Evolutionary conservation across 1,140 invertebrate species (phyloP).

Genomic region (Drosophila yakuba): DNA sequence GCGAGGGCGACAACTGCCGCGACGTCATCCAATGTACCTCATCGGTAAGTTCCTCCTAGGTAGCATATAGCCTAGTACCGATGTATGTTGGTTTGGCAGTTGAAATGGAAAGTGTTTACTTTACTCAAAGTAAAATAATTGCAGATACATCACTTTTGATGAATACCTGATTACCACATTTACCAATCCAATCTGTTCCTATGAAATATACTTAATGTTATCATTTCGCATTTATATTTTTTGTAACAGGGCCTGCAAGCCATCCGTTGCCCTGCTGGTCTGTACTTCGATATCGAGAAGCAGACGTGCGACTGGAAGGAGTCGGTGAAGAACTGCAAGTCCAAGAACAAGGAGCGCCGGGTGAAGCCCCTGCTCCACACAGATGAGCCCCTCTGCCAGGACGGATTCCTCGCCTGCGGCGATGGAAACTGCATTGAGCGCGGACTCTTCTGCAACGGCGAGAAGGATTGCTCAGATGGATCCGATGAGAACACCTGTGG

Average conservation of each 20-base stretch:
- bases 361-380: slow-evolving; percentile 95
- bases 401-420: slow-evolving; percentile 94
- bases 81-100: not conserved
- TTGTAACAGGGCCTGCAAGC: slow-evolving; percentile 92
- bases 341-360: slow-evolving; percentile 95
- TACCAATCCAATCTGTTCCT: too few relatives aligned
- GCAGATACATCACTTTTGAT: too few relatives aligned
- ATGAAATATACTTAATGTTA: too few relatives aligned
- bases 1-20: slow-evolving; percentile 96
- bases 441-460: slow-evolving; percentile 96
- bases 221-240: not conserved
- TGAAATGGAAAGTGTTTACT: too few relatives aligned
- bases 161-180: too few relatives aligned
- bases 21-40: slow-evolving; percentile 98
- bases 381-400: slow-evolving; percentile 95
- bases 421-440: slow-evolving; percentile 94
- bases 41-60: slow-evolving; percentile 87
- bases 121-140: too few relatives aligned
- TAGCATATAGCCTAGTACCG: too few relatives aligned
- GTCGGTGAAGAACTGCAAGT: slow-evolving; percentile 96
- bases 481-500: slow-evolving; percentile 97
- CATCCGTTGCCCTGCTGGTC: slow-evolving; percentile 95
- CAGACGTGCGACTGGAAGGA: slow-evolving; percentile 98
- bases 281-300: slow-evolving; percentile 97
- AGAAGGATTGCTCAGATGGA: slow-evolving; percentile 94